Evolutionary conservation across 2,113 vertebrate genomes (phyloP).

Genomic region (Toxotes jaculatrix): DNA sequence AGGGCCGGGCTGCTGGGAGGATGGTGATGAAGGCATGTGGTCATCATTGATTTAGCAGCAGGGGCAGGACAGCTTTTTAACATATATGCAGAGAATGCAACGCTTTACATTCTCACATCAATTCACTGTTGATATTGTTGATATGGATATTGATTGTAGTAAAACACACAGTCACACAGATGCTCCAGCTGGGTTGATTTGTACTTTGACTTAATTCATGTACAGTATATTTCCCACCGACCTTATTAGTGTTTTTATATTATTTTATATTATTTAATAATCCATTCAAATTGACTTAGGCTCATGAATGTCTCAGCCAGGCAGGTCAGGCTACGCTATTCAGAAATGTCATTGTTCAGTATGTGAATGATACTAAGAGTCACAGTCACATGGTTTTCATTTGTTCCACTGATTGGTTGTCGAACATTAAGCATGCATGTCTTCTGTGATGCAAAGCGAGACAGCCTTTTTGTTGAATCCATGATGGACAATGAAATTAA

Average conservation of each 20-base stretch:
- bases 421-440: no score
- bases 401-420: background rate
- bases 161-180: slow-evolving; percentile 3
- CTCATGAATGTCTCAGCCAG: background rate
- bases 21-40: slow-evolving; percentile 60
- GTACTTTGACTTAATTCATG: background rate
- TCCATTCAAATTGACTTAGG: background rate
- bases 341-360: background rate
- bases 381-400: background rate
- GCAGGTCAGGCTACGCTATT: background rate
- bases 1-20: slow-evolving; percentile 33
- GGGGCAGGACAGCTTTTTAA: slow-evolving; percentile 36
- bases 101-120: background rate
- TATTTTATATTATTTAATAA: background rate
- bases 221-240: background rate
- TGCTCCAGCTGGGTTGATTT: background rate
- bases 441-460: no score
- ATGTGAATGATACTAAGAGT: no score
- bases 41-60: slow-evolving; percentile 58
- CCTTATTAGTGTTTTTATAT: background rate
- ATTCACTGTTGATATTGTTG: background rate
- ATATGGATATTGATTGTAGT: background rate
- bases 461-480: background rate
- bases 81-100: slow-evolving; percentile 18
- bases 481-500: background rate